These are phyloP conservation scores for Hedychridium roseum DNA, from an alignment of 2,888 invertebrate species.

Conservation along the genomic window DNA sequence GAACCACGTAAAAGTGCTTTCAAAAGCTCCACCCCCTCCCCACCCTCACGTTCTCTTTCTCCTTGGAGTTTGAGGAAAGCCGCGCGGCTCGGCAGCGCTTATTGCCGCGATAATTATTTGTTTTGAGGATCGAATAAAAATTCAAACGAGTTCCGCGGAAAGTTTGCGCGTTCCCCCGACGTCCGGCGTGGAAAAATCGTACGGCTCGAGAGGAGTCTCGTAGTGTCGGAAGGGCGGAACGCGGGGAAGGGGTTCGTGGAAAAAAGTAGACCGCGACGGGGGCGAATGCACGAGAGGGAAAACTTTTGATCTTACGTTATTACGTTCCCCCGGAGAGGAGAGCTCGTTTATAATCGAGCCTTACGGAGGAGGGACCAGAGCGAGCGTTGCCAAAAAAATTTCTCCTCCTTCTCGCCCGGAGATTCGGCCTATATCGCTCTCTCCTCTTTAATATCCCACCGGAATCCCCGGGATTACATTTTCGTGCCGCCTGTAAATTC, in stretches of 20 bases:
- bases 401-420: slow-evolving; percentile 3
- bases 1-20: background rate
- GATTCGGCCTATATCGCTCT: too few relatives aligned
- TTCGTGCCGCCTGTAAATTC: too few relatives aligned
- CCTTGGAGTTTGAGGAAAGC: slow-evolving; percentile 13
- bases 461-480: too few relatives aligned
- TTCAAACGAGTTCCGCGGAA: slow-evolving; percentile 55
- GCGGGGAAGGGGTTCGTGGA: slow-evolving; percentile 7
- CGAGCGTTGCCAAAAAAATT: slow-evolving; percentile 1
- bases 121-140: slow-evolving; percentile 57
- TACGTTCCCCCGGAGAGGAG: slow-evolving; percentile 48
- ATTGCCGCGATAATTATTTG: slow-evolving; percentile 59
- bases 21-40: too few relatives aligned
- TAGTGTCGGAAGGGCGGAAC: slow-evolving; percentile 1
- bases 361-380: slow-evolving; percentile 26
- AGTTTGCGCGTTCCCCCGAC: slow-evolving; percentile 40
- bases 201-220: slow-evolving; percentile 7
- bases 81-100: slow-evolving; percentile 29
- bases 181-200: slow-evolving; percentile 14
- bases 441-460: too few relatives aligned
- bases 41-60: slow-evolving; percentile 5
- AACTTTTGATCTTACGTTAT: slow-evolving; percentile 61
- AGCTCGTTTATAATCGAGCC: slow-evolving; percentile 46
- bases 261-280: slow-evolving; percentile 5
- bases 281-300: slow-evolving; percentile 25